phyloP scores from a whole-genome alignment of 2,888 invertebrate genomes.

The Cheilosia urbana region DNA sequence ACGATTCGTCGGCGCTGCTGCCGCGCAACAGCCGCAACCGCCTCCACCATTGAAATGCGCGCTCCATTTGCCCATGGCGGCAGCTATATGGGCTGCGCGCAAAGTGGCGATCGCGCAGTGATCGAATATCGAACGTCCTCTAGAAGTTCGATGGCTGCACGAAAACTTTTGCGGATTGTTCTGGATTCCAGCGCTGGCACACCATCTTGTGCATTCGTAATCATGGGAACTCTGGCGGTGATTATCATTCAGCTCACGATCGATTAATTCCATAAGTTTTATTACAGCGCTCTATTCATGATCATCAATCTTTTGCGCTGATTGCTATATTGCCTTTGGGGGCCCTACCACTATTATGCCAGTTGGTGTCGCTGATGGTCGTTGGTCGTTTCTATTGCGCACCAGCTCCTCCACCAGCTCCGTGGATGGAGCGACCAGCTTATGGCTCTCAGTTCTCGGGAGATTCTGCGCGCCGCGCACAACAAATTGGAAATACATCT shows the following conservation, averaged over 20 bases:
- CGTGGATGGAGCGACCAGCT: neutral
- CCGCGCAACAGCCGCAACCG: conserved; percentile 36
- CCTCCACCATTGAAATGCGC: conserved; percentile 39
- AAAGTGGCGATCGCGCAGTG: conserved; percentile 57
- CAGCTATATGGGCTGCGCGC: neutral
- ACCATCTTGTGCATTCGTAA: conserved; percentile 60
- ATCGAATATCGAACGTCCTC: conserved; percentile 69
- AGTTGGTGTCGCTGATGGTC: conserved; percentile 35
- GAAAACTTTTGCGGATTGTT: conserved; percentile 56
- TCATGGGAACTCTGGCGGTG: conserved; percentile 73
- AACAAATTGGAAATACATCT: conserved; percentile 57
- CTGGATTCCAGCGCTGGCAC: conserved; percentile 54
- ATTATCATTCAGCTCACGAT: conserved; percentile 75
- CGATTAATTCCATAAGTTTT: conserved; percentile 76
- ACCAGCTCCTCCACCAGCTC: neutral
- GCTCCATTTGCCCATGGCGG: conserved; percentile 33
- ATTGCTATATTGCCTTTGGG: conserved; percentile 71
- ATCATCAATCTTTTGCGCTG: conserved; percentile 75
- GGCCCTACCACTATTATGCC: conserved; percentile 26
- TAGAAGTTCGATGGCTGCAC: conserved; percentile 55
- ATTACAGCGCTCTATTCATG: conserved; percentile 67
- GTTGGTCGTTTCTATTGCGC: neutral
- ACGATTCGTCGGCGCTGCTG: conserved; percentile 54
- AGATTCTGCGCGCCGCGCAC: conserved; percentile 37
- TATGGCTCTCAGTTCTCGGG: conserved; percentile 31